These are phyloP conservation scores for Podocnemis expansa DNA, from an alignment of 2,113 vertebrate species.

Conservation along the genomic window DNA sequence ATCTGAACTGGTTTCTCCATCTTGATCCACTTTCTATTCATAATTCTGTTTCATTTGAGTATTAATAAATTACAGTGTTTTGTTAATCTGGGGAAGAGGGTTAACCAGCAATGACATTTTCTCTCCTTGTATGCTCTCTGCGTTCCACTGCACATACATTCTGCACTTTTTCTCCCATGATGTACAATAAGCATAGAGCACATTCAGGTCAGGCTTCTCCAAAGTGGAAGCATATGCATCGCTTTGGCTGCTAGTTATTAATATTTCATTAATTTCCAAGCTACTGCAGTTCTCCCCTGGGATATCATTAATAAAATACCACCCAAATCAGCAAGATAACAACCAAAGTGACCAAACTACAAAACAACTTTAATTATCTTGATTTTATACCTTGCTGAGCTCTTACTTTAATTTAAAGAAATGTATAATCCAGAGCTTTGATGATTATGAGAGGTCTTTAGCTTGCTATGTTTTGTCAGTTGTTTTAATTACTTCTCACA, in stretches of 20 bases:
- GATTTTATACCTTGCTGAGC: constrained; percentile 56
- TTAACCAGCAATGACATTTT: fast-evolving
- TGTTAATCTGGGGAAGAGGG: neutral
- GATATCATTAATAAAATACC: constrained; percentile 85
- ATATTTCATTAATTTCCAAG: constrained; percentile 83
- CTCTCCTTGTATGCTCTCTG: fast-evolving
- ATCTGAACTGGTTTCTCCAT: neutral
- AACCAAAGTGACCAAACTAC: constrained; percentile 74
- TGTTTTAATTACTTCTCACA: constrained; percentile 68
- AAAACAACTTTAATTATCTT: constrained; percentile 78
- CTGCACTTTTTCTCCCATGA: neutral
- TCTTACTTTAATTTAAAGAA: constrained; percentile 62
- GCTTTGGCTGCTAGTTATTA: constrained; percentile 74
- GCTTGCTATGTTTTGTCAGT: constrained; percentile 46
- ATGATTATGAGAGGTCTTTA: constrained; percentile 59
- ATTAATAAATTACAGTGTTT: neutral
- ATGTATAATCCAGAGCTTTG: constrained; percentile 64
- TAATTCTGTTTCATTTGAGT: neutral
- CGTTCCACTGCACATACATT: fast-evolving
- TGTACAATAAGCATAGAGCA: constrained; percentile 1
- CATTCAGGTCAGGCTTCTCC: constrained; percentile 66
- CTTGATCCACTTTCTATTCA: fast-evolving
- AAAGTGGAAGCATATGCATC: constrained; percentile 48
- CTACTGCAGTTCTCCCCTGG: constrained; percentile 74
- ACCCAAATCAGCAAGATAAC: constrained; percentile 79